phyloP scores from a whole-genome alignment of 2,797 vertebrate genomes.

The Malurus leucopterus region DNA sequence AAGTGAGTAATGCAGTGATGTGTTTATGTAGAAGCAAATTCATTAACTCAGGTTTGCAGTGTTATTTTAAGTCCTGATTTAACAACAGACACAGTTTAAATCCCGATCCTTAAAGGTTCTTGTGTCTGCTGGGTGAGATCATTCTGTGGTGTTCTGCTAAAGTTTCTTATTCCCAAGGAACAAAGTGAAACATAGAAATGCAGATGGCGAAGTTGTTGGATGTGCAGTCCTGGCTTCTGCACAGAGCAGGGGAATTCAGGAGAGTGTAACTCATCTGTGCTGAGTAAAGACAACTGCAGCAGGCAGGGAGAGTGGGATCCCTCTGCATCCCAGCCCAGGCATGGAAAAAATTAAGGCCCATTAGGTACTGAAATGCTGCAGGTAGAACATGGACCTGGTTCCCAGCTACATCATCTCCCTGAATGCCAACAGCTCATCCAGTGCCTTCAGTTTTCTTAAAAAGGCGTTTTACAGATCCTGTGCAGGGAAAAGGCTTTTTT shows the following conservation, averaged over 20 bases:
- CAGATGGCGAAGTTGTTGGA: neutral
- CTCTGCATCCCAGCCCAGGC: neutral
- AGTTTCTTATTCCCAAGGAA: neutral
- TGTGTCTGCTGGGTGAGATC: neutral
- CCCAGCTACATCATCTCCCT: neutral
- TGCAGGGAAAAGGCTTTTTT: neutral
- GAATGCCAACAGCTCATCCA: neutral
- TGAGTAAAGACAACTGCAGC: neutral
- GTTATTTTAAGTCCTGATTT: neutral
- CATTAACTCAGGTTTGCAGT: neutral
- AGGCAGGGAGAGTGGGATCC: neutral
- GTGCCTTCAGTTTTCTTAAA: neutral
- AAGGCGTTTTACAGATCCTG: neutral
- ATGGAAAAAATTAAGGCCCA: neutral
- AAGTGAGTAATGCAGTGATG: neutral
- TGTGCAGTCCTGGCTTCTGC: neutral
- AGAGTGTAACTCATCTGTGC: neutral
- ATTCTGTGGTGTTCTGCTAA: neutral
- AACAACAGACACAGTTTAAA: neutral
- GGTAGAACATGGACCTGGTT: neutral
- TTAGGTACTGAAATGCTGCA: neutral
- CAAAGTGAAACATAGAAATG: neutral
- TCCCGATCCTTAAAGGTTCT: neutral
- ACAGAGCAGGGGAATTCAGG: neutral
- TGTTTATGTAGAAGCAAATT: slow-evolving; percentile 18